phyloP scores from a whole-genome alignment of 2,888 invertebrate species.

The Quadriops clusia region DNA sequence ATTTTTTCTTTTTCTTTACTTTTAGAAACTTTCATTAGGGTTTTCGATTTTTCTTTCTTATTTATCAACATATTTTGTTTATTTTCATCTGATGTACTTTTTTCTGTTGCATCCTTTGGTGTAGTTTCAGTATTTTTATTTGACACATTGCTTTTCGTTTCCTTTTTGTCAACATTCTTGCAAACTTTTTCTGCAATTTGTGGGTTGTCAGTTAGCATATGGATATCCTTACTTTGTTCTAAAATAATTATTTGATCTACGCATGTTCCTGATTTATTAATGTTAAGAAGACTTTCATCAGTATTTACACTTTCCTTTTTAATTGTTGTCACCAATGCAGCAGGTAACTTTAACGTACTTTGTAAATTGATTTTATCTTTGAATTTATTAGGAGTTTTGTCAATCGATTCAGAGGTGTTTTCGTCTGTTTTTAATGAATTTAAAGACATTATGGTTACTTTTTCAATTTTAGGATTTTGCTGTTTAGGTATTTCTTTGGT shows the following conservation, averaged over 20 bases:
- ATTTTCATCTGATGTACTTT: constrained; percentile 3
- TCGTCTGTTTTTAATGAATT: not conserved
- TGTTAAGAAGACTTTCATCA: no score
- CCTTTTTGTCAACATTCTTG: constrained; percentile 24
- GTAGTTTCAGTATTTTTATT: constrained; percentile 23
- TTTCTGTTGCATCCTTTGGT: constrained; percentile 1
- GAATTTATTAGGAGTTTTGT: constrained; percentile 6
- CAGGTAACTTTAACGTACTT: no score
- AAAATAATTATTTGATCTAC: no score
- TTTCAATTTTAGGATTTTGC: no score
- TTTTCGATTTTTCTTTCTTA: not conserved
- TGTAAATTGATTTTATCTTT: constrained; percentile 10
- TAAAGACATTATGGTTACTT: not conserved
- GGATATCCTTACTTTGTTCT: no score
- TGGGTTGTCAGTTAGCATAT: not conserved
- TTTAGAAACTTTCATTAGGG: no score
- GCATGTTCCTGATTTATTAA: no score
- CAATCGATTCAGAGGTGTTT: constrained; percentile 3
- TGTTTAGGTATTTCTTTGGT: constrained; percentile 4
- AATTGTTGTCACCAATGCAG: no score
- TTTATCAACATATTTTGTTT: not conserved
- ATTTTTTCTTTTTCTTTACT: not conserved
- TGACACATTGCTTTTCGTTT: constrained; percentile 29
- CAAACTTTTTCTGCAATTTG: constrained; percentile 8
- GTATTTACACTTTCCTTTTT: no score